Evolutionary conservation across 2,797 vertebrate genomes (phyloP).

Genomic region (Anas acuta): DNA sequence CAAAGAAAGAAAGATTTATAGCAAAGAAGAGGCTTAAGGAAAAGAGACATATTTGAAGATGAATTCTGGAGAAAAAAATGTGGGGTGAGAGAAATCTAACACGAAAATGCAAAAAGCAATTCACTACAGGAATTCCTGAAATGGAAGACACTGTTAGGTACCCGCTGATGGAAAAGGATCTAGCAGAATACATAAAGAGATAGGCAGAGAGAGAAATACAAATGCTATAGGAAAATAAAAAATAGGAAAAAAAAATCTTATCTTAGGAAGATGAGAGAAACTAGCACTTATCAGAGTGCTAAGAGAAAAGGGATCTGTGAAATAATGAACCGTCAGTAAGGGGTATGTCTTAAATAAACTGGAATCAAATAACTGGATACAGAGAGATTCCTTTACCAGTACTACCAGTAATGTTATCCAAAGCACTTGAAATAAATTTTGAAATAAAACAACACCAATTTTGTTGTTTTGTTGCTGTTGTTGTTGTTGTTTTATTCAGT

Average conservation of each 20-base stretch:
- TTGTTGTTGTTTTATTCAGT: background rate
- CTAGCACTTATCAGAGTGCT: background rate
- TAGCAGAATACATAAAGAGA: background rate
- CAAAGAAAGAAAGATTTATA: conserved; percentile 8
- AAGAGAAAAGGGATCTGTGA: background rate
- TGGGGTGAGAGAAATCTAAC: background rate
- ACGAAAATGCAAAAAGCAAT: background rate
- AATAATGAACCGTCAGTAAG: background rate
- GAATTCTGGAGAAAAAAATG: conserved; percentile 3
- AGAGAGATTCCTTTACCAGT: background rate
- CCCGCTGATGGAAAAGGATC: background rate
- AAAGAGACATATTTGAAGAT: conserved; percentile 25
- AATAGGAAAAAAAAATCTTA: background rate
- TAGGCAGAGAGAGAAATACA: background rate
- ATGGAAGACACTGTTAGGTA: background rate
- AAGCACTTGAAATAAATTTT: background rate
- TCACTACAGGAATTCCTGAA: background rate
- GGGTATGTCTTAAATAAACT: background rate
- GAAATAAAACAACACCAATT: background rate
- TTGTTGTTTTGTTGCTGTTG: background rate
- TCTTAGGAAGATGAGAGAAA: background rate
- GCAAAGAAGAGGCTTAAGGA: background rate
- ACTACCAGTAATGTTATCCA: background rate
- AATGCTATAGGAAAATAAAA: background rate
- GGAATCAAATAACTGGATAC: background rate